A percentile compares a stretch with the other conserved stretches of the same genome.
phyloP scores from a whole-genome alignment of 2,888 invertebrate species.

The Drosophila hamatofila region DNA sequence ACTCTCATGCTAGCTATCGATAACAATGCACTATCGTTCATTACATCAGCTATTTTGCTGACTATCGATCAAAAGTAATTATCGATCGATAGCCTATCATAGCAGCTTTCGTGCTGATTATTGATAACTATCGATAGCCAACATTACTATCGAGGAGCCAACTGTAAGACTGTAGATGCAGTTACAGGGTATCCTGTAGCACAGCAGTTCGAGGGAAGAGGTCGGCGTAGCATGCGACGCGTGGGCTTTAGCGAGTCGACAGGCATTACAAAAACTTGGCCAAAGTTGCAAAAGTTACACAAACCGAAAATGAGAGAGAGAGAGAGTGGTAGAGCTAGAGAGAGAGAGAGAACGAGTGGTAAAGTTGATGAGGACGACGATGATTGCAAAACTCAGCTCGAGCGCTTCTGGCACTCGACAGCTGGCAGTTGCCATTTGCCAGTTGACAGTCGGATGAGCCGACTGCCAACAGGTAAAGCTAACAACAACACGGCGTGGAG shows the following conservation, averaged over 20 bases:
- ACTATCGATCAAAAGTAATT: background rate
- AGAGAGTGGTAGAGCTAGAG: slow-evolving; percentile 4
- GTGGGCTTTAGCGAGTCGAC: slow-evolving; percentile 32
- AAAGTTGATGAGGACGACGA: slow-evolving; percentile 56
- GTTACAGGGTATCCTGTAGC: slow-evolving; percentile 3
- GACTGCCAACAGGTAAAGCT: slow-evolving; percentile 59
- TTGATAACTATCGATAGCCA: background rate
- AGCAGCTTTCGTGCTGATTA: too few relatives aligned
- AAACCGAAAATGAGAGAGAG: slow-evolving; percentile 14
- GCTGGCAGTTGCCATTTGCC: slow-evolving; percentile 45
- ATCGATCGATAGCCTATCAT: background rate
- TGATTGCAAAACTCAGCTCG: slow-evolving; percentile 65
- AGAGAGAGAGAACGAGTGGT: slow-evolving; percentile 13
- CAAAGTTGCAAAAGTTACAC: slow-evolving; percentile 66
- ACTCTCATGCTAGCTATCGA: background rate
- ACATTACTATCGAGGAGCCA: background rate
- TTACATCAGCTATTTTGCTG: too few relatives aligned
- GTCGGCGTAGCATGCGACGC: background rate
- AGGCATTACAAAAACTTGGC: slow-evolving; percentile 72
- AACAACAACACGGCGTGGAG: slow-evolving; percentile 34
- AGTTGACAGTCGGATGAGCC: slow-evolving; percentile 44
- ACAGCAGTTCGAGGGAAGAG: background rate
- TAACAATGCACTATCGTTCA: background rate
- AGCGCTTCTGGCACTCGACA: slow-evolving; percentile 29
- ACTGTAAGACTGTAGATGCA: too few relatives aligned